Conservation (phyloP, 2,888 invertebrate species). For the Stenodera caucasica region DNA sequence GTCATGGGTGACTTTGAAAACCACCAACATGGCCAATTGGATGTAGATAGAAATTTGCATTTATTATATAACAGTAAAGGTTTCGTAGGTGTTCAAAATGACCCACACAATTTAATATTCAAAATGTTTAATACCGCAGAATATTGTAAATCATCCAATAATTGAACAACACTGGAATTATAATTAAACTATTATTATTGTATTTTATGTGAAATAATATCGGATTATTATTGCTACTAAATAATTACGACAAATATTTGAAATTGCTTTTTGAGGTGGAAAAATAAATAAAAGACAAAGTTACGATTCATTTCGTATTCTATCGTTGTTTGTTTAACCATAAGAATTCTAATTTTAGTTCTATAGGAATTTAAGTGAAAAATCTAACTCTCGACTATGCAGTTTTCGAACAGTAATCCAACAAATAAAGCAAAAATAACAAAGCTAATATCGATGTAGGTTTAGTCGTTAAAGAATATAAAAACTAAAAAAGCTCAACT, state of each 20-base stretch:
- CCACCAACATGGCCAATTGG: background rate
- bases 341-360: slow-evolving; percentile 5
- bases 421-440: too few species aligned
- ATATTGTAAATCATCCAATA: background rate
- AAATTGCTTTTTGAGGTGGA: background rate
- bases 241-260: background rate
- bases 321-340: background rate
- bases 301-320: slow-evolving; percentile 3
- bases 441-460: too few species aligned
- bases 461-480: background rate
- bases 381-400: background rate
- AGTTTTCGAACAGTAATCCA: background rate
- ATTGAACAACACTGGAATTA: background rate
- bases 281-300: background rate
- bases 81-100: background rate
- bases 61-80: slow-evolving; percentile 8
- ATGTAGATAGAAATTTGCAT: slow-evolving; percentile 4
- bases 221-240: background rate
- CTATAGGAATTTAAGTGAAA: background rate
- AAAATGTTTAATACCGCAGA: background rate
- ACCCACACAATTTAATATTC: slow-evolving; percentile 12
- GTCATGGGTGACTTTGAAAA: background rate
- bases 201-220: background rate
- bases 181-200: background rate
- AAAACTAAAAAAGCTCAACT: background rate